Base-by-base conservation (phyloP, 1,140 invertebrate genomes). In the Trichonephila inaurata region DNA sequence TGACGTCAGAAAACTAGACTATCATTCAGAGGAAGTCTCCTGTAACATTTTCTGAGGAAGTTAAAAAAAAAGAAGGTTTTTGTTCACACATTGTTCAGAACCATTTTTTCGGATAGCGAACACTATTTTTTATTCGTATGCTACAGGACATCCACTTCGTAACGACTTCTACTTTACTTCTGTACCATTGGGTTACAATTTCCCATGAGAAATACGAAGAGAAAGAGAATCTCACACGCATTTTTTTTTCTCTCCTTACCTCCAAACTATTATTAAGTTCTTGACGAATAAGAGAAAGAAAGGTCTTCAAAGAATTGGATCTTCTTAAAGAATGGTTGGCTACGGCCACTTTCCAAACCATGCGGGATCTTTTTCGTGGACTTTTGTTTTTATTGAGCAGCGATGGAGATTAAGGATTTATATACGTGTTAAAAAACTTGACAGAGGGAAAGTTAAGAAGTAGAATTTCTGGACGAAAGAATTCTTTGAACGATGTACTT, bases 211-310 rank as follows among this genome's bases (percentile, higher is more conserved):
- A 24, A 77, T 24, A 28, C 6, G 72, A 77, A 77, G 24, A 40
- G n/a, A 77, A 51, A n/a, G 33, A 85, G n/a, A 85, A n/a, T 44
- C 33, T 40, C 44, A 40, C 77, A 51, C n/a, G n/a, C n/a, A 69
- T 40, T 77, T 85, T 85, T 85, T 85, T 82, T 85, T 83, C 81
- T 83, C 40, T 83, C 58, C 33, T 44, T 44, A 82, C 33, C 77
- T 44, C 51, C 40, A 60, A 85, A 85, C 82, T 85, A 85, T 85
- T 85, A 85, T 85, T 85, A 85, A 85, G 82, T 85, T 85, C 82
- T 85, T 60, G 44, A 40, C 33, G 33, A 40, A 40, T 24, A 85
- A 58, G 82, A n/a, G 44, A 58, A 24, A 58, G 82, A 85, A 85
- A 85, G 44, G 33, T 40, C 82, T 58, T 58, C 44, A 58, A 85